These are phyloP conservation scores for Selene dorsalis DNA, from an alignment of 2,797 vertebrate genomes.

Conservation along the genomic window DNA sequence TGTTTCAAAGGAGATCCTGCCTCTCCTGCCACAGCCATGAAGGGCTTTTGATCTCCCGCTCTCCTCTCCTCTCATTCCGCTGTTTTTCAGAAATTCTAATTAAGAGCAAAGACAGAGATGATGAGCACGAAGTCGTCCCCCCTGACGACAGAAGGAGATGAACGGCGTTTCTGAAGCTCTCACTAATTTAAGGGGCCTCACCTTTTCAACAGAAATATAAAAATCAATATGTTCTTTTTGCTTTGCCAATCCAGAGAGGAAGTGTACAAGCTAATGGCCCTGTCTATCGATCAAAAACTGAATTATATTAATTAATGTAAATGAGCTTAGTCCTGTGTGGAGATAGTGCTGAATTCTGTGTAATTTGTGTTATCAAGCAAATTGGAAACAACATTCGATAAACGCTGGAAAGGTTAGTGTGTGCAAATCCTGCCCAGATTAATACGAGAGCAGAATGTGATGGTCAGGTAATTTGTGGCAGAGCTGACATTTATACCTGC, in stretches of 20 bases:
- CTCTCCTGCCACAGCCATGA: constrained; percentile 65
- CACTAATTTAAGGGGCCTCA: constrained; percentile 75
- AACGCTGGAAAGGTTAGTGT: constrained; percentile 63
- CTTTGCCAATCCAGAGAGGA: constrained; percentile 50
- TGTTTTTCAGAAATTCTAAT: constrained; percentile 70
- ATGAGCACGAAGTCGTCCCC: constrained; percentile 51
- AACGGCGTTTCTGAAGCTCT: constrained; percentile 45
- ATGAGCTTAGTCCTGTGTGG: constrained; percentile 60
- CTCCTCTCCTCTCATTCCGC: constrained; percentile 29
- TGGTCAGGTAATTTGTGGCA: constrained; percentile 19
- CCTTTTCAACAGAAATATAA: constrained; percentile 77
- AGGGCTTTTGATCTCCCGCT: constrained; percentile 76
- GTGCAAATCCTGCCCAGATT: constrained; percentile 48
- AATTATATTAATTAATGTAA: constrained; percentile 79
- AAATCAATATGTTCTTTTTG: constrained; percentile 72
- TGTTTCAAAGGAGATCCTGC: constrained; percentile 75
- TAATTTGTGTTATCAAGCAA: constrained; percentile 66
- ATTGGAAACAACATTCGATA: constrained; percentile 58
- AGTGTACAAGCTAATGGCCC: constrained; percentile 62
- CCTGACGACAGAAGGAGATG: constrained; percentile 31
- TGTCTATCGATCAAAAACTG: constrained; percentile 74
- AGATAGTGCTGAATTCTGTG: constrained; percentile 49
- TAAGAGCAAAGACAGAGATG: constrained; percentile 67
- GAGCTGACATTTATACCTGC: constrained; percentile 59
- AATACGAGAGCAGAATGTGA: constrained; percentile 34